Evolutionary conservation across 2,888 invertebrate genomes (phyloP), one percentile per base, ranked within the genome.

Genomic region (Pocota personata): DNA sequence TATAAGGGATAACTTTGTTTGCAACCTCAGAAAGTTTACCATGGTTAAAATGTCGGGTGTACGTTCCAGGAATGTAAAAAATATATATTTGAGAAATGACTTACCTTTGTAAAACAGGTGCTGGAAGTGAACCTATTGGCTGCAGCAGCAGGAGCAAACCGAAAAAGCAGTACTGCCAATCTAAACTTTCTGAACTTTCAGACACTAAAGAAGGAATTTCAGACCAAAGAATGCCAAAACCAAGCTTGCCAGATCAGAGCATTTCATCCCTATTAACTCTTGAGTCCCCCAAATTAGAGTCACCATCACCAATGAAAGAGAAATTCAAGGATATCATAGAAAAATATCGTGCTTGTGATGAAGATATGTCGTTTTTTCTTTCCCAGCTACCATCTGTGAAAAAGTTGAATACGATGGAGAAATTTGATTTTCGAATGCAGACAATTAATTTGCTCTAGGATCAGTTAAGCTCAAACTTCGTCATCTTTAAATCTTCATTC

Each of bases 351-450:
- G 1, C 16, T 40, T 40, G 6, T 8, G 60, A 60, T n/a, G 60
- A 60, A 14, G 60, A 60, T 14, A 24, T 60, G 27, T 24, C 40
- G 2, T 60, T 43, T 10, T 60, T 60, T 43, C 2, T 43, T 27
- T 60, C 60, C 6, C 14, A 43, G 1, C 3, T 60, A 40, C 60
- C 60, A 14, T 27, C 60, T 5, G 40, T 60, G 10, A 60, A 27
- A 32, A 14, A 24, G 16, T 27, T 60, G 5, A 60, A 12, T 0
- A 27, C 40, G 4, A 12, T 40, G 24, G 40, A 60, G 16, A 60
- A 60, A 12, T 43, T 60, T n/a, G 40, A 60, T 19, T 60, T 60
- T 12, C n/a, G 60, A 40, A 60, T 60, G 4, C 21, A 60, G 24
- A 16, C 60, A 8, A 60, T 60, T 43, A n/a, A 40, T 14, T 27